These are phyloP conservation scores for Microcebus lehilahytsara DNA, from an alignment of 2,113 vertebrate genomes.

Conservation along the genomic window DNA sequence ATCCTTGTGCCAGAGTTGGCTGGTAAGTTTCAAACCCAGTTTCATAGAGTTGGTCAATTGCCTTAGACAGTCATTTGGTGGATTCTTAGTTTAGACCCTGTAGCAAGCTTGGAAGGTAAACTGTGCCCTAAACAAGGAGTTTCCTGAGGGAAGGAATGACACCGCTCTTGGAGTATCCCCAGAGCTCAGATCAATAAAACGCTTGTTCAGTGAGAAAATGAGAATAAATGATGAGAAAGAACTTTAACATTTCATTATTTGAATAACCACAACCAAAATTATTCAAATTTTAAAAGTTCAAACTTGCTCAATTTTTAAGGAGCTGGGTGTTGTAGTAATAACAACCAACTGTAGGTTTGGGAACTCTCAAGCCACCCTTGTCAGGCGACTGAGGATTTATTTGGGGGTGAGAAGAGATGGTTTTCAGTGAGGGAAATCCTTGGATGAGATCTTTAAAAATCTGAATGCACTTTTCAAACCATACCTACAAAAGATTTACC, in stretches of 20 bases:
- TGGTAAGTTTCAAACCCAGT: not conserved
- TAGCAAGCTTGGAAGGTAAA: not conserved
- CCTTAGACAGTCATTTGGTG: not conserved
- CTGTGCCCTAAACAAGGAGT: not conserved
- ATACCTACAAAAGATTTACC: not conserved
- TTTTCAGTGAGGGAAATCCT: not conserved
- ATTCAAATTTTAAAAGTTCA: slow-evolving; percentile 26
- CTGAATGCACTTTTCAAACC: not conserved
- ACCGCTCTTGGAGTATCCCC: not conserved
- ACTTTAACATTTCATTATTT: not conserved
- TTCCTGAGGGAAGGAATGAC: not conserved
- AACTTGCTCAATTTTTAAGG: not conserved
- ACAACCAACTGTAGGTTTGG: not conserved
- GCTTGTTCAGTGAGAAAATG: not conserved
- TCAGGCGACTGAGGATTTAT: not conserved
- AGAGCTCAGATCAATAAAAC: not conserved
- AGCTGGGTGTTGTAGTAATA: not conserved
- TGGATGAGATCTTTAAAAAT: slow-evolving; percentile 4
- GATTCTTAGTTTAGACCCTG: not conserved
- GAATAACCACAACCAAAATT: not conserved
- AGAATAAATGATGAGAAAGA: not conserved
- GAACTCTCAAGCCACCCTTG: not conserved
- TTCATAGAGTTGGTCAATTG: not conserved
- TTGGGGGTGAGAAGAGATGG: not conserved
- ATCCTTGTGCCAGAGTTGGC: not conserved